Evolutionary conservation across 2,888 invertebrate genomes (phyloP), one percentile per base, ranked within the genome.

Genomic region (Magallana nippona): DNA sequence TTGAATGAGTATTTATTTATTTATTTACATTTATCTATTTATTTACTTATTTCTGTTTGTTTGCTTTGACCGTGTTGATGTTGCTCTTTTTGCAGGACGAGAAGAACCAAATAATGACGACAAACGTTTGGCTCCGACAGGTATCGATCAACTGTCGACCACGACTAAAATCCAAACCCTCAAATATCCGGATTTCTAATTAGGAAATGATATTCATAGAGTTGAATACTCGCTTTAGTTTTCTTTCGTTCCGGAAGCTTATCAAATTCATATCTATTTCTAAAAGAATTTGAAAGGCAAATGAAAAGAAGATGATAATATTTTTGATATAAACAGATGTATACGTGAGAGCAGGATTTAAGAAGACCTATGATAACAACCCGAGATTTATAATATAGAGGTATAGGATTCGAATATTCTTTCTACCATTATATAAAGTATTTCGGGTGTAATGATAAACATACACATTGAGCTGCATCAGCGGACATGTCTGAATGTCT

Each of bases 71-170:
- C 44, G 5, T 8, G 44, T 44, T 44, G 44, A 44, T 0, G 44
- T 3, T 44, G 32, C 5, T 44, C 5, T 44, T 84, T 55, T 90
- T 89, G 91, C 96, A 98, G 98, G 98, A 98, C 95, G 96, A 98
- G 95, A 98, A 98, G 95, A 98, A 97, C 96, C 98, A 98, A 96
- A 98, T 98, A 94, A 98, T 98, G 98, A 98, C 98, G 94, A 98
- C 98, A 93, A 98, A 98, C 95, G 98, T 98, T 90, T 98, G 98
- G 98, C 97, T 98, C 92, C 97, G 98, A 95, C 98, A 93, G 91
- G 92, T 93, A 89, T 71, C 32, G 27, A 71, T 63, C 63, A 63
- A 27, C 22, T 79, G 86, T 84, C 81, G 55, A 27, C n/a, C 15
- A 22, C 13, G 22, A 32, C 11, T 63, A 81, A 55, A 19, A 27